Base-by-base conservation (phyloP, 2,113 vertebrate genomes). In the Hydropotes inermis region DNA sequence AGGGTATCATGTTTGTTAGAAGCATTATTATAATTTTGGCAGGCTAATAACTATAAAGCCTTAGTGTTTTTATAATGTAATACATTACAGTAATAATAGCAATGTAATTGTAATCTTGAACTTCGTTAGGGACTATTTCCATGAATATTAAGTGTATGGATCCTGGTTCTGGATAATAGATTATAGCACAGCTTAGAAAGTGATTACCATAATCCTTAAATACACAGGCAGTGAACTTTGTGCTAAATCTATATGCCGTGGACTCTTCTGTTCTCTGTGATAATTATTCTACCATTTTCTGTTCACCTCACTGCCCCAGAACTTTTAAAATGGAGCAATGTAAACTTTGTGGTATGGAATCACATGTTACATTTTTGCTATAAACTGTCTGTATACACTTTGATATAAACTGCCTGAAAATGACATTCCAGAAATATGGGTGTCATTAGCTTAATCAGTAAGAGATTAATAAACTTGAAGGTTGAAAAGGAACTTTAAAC, bases 401-500 rank as follows among this genome's bases (percentile, higher is more conserved):
- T 96, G 60, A 82, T 61, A 30, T 89, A 87, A 96, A 39, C 2
- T 97, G 2, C 92, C 55, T 95, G 96, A 97, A 93, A 97, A 97
- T 97, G 50, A 43, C 47, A 97, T 95, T 27, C 58, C 50, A 96
- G 45, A 91, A 97, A 92, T 25, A 81, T 33, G 10, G 23, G n/a
- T 97, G 36, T 50, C 86, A 92, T 87, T 97, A 67, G 67, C 92
- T 97, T 98, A 97, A 96, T 96, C 91, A 98, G 39, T 82, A 98
- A 97, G 97, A 94, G 6, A 74, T 97, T 96, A 98, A 94, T 97
- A 97, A 97, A 97, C 82, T 70, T 78, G 21, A 86, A 95, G 27
- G 58, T 76, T 97, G 96, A 96, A 91, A 55, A 30, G 96, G 57
- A 97, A 81, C 15, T 95, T 96, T 82, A 64, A 95, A 92, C 17